Evolutionary conservation across 2,888 invertebrate species (phyloP).

Genomic region (Aphidius colemani): DNA sequence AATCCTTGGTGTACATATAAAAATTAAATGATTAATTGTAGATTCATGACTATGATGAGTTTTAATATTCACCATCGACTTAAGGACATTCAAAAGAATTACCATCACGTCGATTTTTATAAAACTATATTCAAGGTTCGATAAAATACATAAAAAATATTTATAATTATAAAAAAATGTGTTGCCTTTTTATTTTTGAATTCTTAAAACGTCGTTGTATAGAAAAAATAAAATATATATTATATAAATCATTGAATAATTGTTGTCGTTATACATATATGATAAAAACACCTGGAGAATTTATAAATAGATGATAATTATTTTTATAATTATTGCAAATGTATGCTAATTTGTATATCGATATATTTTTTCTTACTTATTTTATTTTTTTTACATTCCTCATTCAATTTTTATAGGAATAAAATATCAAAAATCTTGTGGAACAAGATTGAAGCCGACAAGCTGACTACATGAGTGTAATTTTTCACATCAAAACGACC

Average conservation of each 20-base stretch:
- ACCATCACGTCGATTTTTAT: too few relatives aligned
- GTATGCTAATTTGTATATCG: background rate
- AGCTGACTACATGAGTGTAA: constrained; percentile 1
- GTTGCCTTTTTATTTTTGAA: background rate
- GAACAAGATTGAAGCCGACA: constrained; percentile 1
- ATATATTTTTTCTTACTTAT: background rate
- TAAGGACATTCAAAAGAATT: background rate
- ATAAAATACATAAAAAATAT: too few relatives aligned
- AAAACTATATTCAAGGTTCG: too few relatives aligned
- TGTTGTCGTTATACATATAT: background rate
- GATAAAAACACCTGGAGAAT: background rate
- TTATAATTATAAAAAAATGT: too few relatives aligned
- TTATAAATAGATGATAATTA: background rate
- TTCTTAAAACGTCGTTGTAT: background rate
- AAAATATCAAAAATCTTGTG: constrained; percentile 5
- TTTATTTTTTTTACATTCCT: too few relatives aligned
- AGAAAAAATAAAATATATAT: background rate
- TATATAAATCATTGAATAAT: constrained; percentile 1
- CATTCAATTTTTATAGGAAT: background rate
- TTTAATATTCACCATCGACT: constrained; percentile 9
- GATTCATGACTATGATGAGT: constrained; percentile 5
- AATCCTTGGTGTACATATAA: constrained; percentile 14
- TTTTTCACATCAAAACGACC: background rate
- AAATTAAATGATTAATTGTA: constrained; percentile 11
- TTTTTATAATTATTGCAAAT: too few relatives aligned